Evolutionary conservation across 1,140 invertebrate genomes (phyloP), one percentile per base, ranked within the genome.

Genomic region (Eulimnadia texana): DNA sequence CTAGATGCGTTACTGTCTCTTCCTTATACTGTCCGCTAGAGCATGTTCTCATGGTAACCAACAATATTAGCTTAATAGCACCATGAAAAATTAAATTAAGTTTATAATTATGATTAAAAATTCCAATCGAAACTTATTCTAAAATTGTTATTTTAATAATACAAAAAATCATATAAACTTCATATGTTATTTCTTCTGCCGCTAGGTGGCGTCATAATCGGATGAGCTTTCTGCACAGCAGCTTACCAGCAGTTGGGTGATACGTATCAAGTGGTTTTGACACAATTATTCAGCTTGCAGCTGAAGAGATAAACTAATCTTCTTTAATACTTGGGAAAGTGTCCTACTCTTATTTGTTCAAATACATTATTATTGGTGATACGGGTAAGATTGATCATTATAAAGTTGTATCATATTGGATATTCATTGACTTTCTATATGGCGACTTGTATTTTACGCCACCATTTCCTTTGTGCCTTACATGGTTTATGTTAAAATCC

Each of bases 321-420:
- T n/a, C n/a, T n/a, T n/a, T n/a, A 63, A 22, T 20, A 70, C 57
- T 60, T 24, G 50, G 19, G n/a, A 59, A n/a, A 63, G 98, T 99
- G 95, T 95, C 95, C 66, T 99, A 99, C 83, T 93, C 96, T 55
- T 99, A 98, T 80, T 82, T 99, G 66, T 99, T 99, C 77, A 99
- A 99, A 80, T 99, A 99, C 77, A 99, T 99, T 71, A 98, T 99
- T 70, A 99, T 99, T 75, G 96, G 95, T 60, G 95, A 99, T 76
- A 98, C 95, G 80, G 94, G 94, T 97, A 81, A 80, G 76, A 67
- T 66, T 47, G 51, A 57, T 49, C 54, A 28, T 54, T 23, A 52
- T 22, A 3, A n/a, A 66, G 60, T 50, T 50, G 11, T 60, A 52
- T 25, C 52, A 20, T 64, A 58, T 42, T 57, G 23, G 22, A 58